Percentiles rank a stretch among this genome's conserved stretches.
Evolutionary conservation across 2,888 invertebrate genomes (phyloP).

Genomic region (Hydriomena furcata): DNA sequence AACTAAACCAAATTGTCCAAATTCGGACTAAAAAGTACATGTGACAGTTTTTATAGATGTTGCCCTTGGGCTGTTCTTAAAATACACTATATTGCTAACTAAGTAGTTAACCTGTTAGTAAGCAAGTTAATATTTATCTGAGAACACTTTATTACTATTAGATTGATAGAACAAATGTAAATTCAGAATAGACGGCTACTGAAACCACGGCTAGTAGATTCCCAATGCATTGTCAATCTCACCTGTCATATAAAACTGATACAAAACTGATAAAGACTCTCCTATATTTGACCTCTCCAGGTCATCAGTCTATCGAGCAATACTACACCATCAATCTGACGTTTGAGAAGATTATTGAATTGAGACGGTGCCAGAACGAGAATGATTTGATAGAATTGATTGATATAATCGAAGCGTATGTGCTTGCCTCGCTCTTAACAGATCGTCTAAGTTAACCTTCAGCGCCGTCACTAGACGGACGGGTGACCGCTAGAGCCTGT

Average conservation of each 20-base stretch:
- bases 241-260: background rate
- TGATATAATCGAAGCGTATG: too few relatives aligned
- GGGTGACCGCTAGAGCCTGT: too few relatives aligned
- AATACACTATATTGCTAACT: background rate
- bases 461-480: too few relatives aligned
- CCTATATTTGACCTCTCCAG: conserved; percentile 9
- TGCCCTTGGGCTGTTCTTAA: background rate
- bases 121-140: too few relatives aligned
- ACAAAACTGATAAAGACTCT: background rate
- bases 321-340: conserved; percentile 14
- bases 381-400: conserved; percentile 14
- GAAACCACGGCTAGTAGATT: too few relatives aligned
- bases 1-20: conserved; percentile 8
- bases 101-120: too few relatives aligned
- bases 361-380: conserved; percentile 14
- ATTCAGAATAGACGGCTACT: too few relatives aligned
- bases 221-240: too few relatives aligned
- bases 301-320: conserved; percentile 9
- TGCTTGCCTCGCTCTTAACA: too few relatives aligned
- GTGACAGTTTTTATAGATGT: background rate
- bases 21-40: background rate
- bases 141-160: too few relatives aligned
- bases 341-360: conserved; percentile 7
- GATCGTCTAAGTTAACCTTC: too few relatives aligned
- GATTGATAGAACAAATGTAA: too few relatives aligned